phyloP scores from a whole-genome alignment of 2,888 invertebrate genomes.

The Alloplasta piceator region DNA sequence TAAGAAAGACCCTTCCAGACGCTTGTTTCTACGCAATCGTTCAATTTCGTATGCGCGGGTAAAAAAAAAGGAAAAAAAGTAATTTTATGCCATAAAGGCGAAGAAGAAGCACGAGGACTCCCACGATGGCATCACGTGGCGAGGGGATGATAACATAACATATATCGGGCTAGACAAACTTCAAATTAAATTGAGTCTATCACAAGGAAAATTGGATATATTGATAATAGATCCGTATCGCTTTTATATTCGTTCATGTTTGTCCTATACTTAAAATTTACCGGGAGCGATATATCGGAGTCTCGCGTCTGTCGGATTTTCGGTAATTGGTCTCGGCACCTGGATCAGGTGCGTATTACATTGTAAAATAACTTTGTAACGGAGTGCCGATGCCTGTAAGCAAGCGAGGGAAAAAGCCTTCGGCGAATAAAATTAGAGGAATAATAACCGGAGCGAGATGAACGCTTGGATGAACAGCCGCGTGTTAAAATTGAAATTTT shows the following conservation, averaged over 20 bases:
- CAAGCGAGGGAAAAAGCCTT: too few relatives aligned
- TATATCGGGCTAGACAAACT: too few relatives aligned
- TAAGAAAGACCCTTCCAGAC: background rate
- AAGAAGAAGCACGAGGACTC: constrained; percentile 19
- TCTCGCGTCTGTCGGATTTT: constrained; percentile 32
- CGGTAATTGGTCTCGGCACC: constrained; percentile 48
- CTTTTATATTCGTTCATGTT: constrained; percentile 14
- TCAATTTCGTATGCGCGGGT: background rate
- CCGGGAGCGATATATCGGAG: background rate
- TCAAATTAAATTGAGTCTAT: constrained; percentile 36
- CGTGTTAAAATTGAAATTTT: too few relatives aligned
- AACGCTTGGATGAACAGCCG: too few relatives aligned
- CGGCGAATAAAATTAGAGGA: too few relatives aligned
- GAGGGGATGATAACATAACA: constrained; percentile 5
- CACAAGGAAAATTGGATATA: too few relatives aligned
- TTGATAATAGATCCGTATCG: constrained; percentile 34
- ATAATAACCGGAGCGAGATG: too few relatives aligned
- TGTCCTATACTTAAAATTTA: background rate
- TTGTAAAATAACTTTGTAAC: background rate
- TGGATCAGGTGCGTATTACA: constrained; percentile 56
- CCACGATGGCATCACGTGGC: constrained; percentile 40
- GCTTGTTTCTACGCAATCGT: constrained; percentile 15
- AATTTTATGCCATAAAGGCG: too few relatives aligned
- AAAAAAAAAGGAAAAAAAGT: background rate
- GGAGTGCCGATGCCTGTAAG: too few relatives aligned